Evolutionary conservation across 2,113 vertebrate genomes (phyloP).

Genomic region (Capreolus pygargus): DNA sequence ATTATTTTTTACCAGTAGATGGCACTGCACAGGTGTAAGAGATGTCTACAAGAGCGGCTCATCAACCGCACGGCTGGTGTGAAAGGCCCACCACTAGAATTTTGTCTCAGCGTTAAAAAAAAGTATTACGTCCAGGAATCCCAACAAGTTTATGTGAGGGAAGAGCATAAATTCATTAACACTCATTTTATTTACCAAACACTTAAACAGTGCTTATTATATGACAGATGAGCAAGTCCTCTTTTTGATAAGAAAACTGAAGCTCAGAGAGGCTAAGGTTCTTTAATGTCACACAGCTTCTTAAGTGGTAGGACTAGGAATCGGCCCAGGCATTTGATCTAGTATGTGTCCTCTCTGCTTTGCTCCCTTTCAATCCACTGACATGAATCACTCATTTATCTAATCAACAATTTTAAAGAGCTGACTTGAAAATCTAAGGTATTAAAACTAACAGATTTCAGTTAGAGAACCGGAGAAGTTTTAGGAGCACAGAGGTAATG

Average conservation of each 20-base stretch:
- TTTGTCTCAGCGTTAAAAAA: not conserved
- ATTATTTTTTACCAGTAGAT: constrained; percentile 60
- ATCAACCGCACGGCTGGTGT: not conserved
- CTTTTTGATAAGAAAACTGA: not conserved
- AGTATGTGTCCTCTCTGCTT: not conserved
- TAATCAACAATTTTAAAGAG: not conserved
- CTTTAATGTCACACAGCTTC: not conserved
- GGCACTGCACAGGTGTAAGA: constrained; percentile 52
- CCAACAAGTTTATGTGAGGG: not conserved
- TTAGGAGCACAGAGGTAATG: not conserved
- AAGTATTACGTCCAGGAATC: not conserved
- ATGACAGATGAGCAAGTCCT: not conserved
- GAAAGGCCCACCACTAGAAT: not conserved
- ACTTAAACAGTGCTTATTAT: not conserved
- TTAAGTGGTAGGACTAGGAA: not conserved
- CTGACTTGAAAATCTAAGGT: not conserved
- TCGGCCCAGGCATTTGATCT: not conserved
- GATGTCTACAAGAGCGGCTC: not conserved
- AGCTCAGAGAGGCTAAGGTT: not conserved
- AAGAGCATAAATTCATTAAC: not conserved
- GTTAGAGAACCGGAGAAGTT: not conserved
- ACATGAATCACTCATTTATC: not conserved
- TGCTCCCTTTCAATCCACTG: not conserved
- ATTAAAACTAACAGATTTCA: not conserved
- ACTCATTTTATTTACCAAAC: not conserved